Conservation (phyloP, 92 coral and sea anemone species). For the Porites cylindrica region DNA sequence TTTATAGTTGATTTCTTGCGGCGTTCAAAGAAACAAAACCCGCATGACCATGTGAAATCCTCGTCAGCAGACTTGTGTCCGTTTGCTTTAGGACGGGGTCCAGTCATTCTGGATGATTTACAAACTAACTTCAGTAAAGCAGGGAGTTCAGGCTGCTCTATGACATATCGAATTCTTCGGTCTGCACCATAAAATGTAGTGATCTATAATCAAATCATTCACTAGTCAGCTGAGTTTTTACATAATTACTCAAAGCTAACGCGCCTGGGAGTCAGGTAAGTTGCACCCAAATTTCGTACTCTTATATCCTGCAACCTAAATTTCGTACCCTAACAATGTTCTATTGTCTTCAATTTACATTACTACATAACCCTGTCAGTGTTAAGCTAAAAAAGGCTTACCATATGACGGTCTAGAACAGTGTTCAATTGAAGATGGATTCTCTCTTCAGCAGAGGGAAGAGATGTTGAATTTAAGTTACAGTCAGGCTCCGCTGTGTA, state of each 20-base stretch:
- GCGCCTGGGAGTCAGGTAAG: too few relatives aligned
- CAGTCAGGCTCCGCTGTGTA: not conserved
- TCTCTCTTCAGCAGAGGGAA: not conserved
- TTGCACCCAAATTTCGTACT: too few relatives aligned
- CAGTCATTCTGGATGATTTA: not conserved
- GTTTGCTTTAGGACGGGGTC: conserved; percentile 2
- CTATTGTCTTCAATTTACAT: not conserved
- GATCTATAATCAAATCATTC: conserved; percentile 12
- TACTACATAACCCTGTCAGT: not conserved
- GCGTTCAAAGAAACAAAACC: conserved; percentile 64
- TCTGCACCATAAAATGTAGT: conserved; percentile 27
- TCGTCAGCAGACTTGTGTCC: conserved; percentile 48
- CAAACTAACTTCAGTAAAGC: conserved; percentile 39
- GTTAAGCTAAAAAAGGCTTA: not conserved
- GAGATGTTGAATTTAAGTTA: not conserved
- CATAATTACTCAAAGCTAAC: too few relatives aligned
- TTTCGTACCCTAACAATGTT: too few relatives aligned
- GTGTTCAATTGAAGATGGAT: conserved; percentile 19
- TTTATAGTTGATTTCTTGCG: conserved; percentile 71
- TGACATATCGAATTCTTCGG: conserved; percentile 11
- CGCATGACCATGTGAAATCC: conserved; percentile 74
- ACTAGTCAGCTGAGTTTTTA: not conserved
- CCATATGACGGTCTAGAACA: conserved; percentile 21
- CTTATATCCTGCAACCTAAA: too few relatives aligned
- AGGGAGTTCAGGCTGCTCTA: conserved; percentile 39